phyloP scores from a whole-genome alignment of 1,140 invertebrate species.

The Eriosoma lanigerum region DNA sequence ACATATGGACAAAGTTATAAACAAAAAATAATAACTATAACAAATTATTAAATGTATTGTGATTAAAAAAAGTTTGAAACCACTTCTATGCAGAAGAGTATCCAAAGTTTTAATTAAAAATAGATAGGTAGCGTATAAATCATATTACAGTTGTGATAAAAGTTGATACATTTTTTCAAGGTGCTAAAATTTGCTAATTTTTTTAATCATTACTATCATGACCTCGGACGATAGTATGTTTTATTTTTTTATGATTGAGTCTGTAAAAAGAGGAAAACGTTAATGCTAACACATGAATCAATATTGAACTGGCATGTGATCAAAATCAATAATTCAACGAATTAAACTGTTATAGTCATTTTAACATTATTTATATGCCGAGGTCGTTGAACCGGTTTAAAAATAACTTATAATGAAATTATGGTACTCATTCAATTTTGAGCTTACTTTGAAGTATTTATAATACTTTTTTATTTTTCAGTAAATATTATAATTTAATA shows the following conservation, averaged over 20 bases:
- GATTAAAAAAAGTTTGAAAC: too few relatives aligned
- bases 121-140: background rate
- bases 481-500: too few relatives aligned
- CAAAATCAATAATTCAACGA: conserved; percentile 1
- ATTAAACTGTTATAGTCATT: conserved; percentile 11
- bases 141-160: background rate
- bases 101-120: background rate
- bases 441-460: background rate
- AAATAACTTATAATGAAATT: background rate
- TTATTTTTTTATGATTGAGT: background rate
- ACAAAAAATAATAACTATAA: too few relatives aligned
- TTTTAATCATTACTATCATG: background rate
- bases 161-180: conserved; percentile 8
- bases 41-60: too few relatives aligned
- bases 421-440: background rate
- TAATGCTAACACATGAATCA: background rate
- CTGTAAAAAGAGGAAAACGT: background rate
- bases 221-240: background rate
- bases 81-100: too few relatives aligned
- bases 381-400: conserved; percentile 37
- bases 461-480: background rate
- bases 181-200: background rate
- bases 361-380: background rate
- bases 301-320: background rate
- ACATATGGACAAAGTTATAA: too few relatives aligned